Base-by-base conservation (phyloP, 2,888 invertebrate genomes). In the Macrophya annulata region DNA sequence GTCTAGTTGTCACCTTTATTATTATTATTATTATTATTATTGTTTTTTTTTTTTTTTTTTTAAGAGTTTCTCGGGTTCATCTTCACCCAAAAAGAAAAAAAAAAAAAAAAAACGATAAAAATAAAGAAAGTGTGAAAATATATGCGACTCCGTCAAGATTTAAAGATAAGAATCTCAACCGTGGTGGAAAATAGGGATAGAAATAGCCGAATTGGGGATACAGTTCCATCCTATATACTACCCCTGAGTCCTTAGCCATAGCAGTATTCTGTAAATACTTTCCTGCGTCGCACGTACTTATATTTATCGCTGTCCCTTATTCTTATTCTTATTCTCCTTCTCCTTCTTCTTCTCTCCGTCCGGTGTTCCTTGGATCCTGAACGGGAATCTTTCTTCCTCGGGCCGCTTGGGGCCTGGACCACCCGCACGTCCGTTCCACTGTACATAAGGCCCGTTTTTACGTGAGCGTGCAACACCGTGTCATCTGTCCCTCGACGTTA, bases 351-450 rank as follows among this genome's bases (percentile, higher is more conserved):
- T 25, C 45, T 77, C 48, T 77, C 21, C 25, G 48, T 77, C 45
- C 51, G 48, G 48, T 72, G 43, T 51, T 51, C 37, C 43, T 84
- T 71, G 72, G 37, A 51, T 84, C 21, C 84, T 71, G 40, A 74
- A 74, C 45, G 43, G 25, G 45, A 21, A n/a, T 51, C 37, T 9
- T 17, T 72, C 17, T 25, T 79, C 77, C 85, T 59, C 17, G 74
- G 76, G n/a, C 21, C 43, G 62, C 77, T 65, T 77, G 62, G 71
- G 79, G 55, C 48, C 48, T 21, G 87, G 92, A 92, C 92, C 92
- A 92, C 92, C 92, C 92, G 91, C 90, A 88, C 89, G 81, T 65
- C 77, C 86, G 87, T 86, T 87, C 85, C 21, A 68, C 84, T 72
- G 72, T 85, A 86, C 86, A 84, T 86, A 86, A 85, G 85, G 84